A percentile compares a stretch with the other conserved stretches of the same genome.
Evolutionary conservation across 1,140 invertebrate genomes (phyloP).

Genomic region (Zaprionus nigranus): DNA sequence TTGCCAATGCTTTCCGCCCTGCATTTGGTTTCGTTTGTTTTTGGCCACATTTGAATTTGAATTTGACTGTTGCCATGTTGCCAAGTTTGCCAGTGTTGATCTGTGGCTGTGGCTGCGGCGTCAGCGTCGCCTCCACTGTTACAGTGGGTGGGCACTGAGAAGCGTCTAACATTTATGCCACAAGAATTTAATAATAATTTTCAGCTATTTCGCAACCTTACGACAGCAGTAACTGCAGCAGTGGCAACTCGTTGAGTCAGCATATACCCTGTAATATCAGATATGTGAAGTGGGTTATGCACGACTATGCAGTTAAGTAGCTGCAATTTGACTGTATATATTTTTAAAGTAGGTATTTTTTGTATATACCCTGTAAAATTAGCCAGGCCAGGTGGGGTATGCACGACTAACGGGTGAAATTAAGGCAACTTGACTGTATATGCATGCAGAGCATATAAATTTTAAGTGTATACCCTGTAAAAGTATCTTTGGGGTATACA

Average conservation of each 20-base stretch:
- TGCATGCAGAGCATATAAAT: background rate
- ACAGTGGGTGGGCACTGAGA: conserved; percentile 79
- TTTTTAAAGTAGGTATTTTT: background rate
- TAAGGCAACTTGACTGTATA: background rate
- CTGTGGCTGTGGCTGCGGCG: background rate
- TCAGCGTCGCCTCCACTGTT: conserved; percentile 38
- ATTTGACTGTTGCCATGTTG: conserved; percentile 14
- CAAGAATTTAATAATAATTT: conserved; percentile 77
- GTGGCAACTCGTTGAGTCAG: conserved; percentile 31
- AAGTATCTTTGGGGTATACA: background rate
- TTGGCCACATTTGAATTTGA: conserved; percentile 42
- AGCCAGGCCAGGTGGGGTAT: background rate
- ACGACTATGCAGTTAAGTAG: background rate
- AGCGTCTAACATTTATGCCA: conserved; percentile 78
- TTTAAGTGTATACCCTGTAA: background rate
- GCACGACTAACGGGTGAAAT: background rate
- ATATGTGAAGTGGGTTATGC: no score
- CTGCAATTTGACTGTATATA: background rate
- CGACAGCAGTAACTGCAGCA: conserved; percentile 35
- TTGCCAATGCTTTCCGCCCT: conserved; percentile 19
- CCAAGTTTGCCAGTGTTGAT: background rate
- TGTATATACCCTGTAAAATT: background rate
- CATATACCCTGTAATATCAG: conserved; percentile 23
- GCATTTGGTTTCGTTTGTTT: conserved; percentile 17
- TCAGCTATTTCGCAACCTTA: conserved; percentile 69